Evolutionary conservation across 2,888 invertebrate species (phyloP).

Genomic region (Microctonus hyperodae): DNA sequence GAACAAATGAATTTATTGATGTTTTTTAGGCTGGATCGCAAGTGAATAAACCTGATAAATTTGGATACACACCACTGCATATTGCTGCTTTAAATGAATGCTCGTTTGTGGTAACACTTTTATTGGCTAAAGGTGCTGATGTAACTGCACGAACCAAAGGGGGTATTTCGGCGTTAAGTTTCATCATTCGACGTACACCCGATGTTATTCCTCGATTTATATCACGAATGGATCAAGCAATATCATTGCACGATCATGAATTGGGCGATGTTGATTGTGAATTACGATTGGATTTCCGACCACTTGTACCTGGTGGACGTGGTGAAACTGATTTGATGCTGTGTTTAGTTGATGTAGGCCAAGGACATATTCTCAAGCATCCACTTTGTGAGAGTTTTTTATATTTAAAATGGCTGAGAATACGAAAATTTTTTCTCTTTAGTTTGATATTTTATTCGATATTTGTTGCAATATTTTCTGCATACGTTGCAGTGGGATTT

Average conservation of each 20-base stretch:
- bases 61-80: slow-evolving; percentile 85
- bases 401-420: slow-evolving; percentile 82
- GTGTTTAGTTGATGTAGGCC: slow-evolving; percentile 77
- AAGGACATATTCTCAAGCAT: slow-evolving; percentile 80
- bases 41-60: slow-evolving; percentile 79
- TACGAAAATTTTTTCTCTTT: slow-evolving; percentile 81
- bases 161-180: slow-evolving; percentile 80
- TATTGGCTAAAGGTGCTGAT: slow-evolving; percentile 81
- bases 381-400: slow-evolving; percentile 86
- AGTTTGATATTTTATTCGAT: slow-evolving; percentile 80
- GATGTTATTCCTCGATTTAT: slow-evolving; percentile 78
- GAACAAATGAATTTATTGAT: neutral
- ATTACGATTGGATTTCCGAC: slow-evolving; percentile 72
- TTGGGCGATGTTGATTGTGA: slow-evolving; percentile 87
- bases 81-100: slow-evolving; percentile 85
- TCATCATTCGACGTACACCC: slow-evolving; percentile 84
- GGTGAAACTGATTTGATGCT: slow-evolving; percentile 67
- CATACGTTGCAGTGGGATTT: slow-evolving; percentile 73
- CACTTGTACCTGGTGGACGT: slow-evolving; percentile 58
- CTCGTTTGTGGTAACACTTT: slow-evolving; percentile 75
- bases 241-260: slow-evolving; percentile 83
- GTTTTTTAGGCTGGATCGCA: slow-evolving; percentile 70
- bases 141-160: slow-evolving; percentile 83
- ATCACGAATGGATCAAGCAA: slow-evolving; percentile 76
- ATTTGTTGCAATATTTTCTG: slow-evolving; percentile 77